Evolutionary conservation across 2,113 vertebrate species (phyloP).

Genomic region (Casuarius casuarius): DNA sequence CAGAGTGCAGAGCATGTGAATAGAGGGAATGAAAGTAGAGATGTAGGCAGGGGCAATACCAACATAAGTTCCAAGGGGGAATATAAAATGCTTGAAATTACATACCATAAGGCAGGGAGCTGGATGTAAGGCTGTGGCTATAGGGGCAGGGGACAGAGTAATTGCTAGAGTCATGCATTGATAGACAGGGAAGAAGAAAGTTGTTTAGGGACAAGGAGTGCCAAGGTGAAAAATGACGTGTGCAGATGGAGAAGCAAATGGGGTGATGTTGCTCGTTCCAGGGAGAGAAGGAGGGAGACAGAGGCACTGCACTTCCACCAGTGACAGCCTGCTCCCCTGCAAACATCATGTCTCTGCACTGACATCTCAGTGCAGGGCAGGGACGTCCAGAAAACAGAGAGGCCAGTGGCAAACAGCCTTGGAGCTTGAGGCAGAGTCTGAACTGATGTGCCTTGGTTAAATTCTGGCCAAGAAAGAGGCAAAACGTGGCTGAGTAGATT

Average conservation of each 20-base stretch:
- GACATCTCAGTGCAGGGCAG: background rate
- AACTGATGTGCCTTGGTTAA: background rate
- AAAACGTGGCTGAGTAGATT: background rate
- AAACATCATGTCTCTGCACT: background rate
- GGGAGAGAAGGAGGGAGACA: background rate
- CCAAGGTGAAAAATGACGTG: background rate
- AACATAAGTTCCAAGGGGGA: rapidly evolving
- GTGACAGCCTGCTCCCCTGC: background rate
- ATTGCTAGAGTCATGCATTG: background rate
- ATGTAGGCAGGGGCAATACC: background rate
- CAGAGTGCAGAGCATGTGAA: background rate
- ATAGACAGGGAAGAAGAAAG: background rate
- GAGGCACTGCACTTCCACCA: background rate
- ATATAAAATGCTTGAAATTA: background rate
- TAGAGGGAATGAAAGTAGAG: background rate
- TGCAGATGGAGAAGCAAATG: background rate
- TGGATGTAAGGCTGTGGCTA: background rate
- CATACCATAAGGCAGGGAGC: background rate
- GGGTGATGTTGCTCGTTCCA: background rate
- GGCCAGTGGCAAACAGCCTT: background rate
- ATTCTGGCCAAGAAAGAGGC: background rate
- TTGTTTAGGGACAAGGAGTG: rapidly evolving
- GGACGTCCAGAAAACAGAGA: background rate
- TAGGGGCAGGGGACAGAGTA: background rate
- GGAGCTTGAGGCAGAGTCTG: background rate